A percentile compares a stretch with the other conserved stretches of the same genome.
phyloP scores from a whole-genome alignment of 2,888 invertebrate species.

The Rapana venosa region DNA sequence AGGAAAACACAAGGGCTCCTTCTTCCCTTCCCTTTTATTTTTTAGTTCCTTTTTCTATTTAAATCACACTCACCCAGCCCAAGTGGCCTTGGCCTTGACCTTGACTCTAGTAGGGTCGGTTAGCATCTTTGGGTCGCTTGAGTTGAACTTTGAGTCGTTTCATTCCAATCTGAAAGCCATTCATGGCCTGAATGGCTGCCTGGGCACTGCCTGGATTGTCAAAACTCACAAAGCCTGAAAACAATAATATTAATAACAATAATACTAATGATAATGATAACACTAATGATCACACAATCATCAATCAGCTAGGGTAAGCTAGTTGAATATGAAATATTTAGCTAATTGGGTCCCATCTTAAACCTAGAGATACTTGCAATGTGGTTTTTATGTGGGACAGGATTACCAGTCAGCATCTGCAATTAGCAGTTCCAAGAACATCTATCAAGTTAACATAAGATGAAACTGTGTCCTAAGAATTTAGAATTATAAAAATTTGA shows the following conservation, averaged over 20 bases:
- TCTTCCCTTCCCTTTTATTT: neutral
- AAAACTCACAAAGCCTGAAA: constrained; percentile 97
- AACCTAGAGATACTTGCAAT: too few species aligned
- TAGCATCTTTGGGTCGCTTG: constrained; percentile 98
- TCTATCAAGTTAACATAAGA: too few species aligned
- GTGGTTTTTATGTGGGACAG: too few species aligned
- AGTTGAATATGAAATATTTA: too few species aligned
- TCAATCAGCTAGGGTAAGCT: neutral
- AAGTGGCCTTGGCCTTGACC: neutral
- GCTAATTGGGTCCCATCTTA: too few species aligned
- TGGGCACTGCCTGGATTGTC: constrained; percentile 99
- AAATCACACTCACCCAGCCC: neutral
- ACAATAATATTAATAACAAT: neutral
- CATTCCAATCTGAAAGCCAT: constrained; percentile 99
- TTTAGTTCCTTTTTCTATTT: too few species aligned
- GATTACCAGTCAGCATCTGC: too few species aligned
- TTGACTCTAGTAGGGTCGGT: constrained; percentile 91
- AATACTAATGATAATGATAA: neutral
- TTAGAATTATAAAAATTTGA: too few species aligned
- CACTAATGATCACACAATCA: neutral
- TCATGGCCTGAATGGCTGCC: constrained; percentile 99
- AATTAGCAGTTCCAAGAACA: too few species aligned
- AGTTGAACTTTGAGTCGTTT: constrained; percentile 99
- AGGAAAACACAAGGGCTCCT: neutral
- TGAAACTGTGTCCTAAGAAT: too few species aligned